Conservation (phyloP, 2,797 vertebrate species). For the Sebastes glaucus region DNA sequence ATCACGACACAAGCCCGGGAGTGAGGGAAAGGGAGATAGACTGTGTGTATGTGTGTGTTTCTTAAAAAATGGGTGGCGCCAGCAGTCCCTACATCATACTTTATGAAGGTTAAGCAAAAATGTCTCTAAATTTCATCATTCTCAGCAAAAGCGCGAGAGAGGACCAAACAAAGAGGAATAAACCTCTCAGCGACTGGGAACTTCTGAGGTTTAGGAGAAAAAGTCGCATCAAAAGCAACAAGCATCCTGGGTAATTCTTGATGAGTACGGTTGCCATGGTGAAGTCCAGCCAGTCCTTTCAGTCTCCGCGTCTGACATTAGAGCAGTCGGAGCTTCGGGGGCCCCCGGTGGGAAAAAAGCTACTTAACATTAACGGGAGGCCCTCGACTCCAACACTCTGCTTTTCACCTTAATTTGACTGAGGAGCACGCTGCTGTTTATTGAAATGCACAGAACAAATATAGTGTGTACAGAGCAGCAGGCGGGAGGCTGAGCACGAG, state of each 20-base stretch:
- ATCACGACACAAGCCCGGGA: slow-evolving; percentile 58
- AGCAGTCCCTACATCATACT: slow-evolving; percentile 24
- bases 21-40: slow-evolving; percentile 54
- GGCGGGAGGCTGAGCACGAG: not conserved
- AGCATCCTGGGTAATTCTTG: slow-evolving; percentile 31
- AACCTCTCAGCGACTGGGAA: slow-evolving; percentile 40
- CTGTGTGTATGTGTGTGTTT: not conserved
- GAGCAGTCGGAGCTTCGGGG: slow-evolving; percentile 24
- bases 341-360: slow-evolving; percentile 15
- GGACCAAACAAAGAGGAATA: slow-evolving; percentile 44
- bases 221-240: slow-evolving; percentile 3
- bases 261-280: slow-evolving; percentile 44
- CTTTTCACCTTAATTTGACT: slow-evolving; percentile 46
- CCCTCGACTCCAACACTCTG: slow-evolving; percentile 22
- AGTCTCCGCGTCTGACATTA: slow-evolving; percentile 15
- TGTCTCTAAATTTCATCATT: slow-evolving; percentile 61
- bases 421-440: slow-evolving; percentile 23
- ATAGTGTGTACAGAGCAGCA: not conserved
- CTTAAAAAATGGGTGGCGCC: slow-evolving; percentile 27
- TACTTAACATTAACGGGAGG: slow-evolving; percentile 45
- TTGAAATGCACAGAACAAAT: slow-evolving; percentile 30
- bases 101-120: slow-evolving; percentile 64
- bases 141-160: slow-evolving; percentile 11
- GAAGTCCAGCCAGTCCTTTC: slow-evolving; percentile 28
- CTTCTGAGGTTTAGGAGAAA: slow-evolving; percentile 13